Base-by-base conservation (phyloP, 2,888 invertebrate species). In the Sminthurides aquaticus region DNA sequence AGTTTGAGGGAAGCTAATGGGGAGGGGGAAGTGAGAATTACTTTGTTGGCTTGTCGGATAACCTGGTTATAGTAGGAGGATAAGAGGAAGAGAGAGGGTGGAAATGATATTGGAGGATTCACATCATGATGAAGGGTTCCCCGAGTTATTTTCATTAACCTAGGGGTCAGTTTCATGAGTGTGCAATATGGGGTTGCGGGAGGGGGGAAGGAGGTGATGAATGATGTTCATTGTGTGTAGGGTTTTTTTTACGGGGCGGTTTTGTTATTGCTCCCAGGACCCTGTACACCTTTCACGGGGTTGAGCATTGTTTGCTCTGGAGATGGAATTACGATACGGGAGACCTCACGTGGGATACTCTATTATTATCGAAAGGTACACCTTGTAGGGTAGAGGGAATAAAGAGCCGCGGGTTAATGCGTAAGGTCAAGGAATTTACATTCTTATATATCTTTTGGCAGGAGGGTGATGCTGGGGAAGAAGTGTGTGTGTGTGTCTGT, bases 81-180 rank as follows among this genome's bases (percentile, higher is more conserved):
- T n/a, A n/a, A n/a, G n/a, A n/a, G n/a, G n/a, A n/a, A n/a, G n/a
- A n/a, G n/a, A n/a, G n/a, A n/a, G n/a, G n/a, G n/a, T n/a, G n/a
- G n/a, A n/a, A n/a, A n/a, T n/a, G n/a, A n/a, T n/a, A n/a, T n/a
- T n/a, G n/a, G n/a, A n/a, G n/a, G n/a, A n/a, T n/a, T n/a, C n/a
- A n/a, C n/a, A 57, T 49, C 62, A 64, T 64, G 58, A 54, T 64
- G 64, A 57, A 58, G 43, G 49, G 2, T 49, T 49, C 60, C 22
- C 49, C 49, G 49, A 68, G 68, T 66, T 66, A 68, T 68, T 66
- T 68, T 66, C 64, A 68, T 68, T 68, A 68, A 68, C 68, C 68
- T 55, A 22, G 29, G 59, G 68, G 68, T 68, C 68, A 68, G 57
- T 48, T 64, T 49, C 54, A 54, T 62, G 43, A 59, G 64, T 64